Evolutionary conservation across 2,888 invertebrate genomes (phyloP), one percentile per base, ranked within the genome.

Genomic region (Branchellion lobata): DNA sequence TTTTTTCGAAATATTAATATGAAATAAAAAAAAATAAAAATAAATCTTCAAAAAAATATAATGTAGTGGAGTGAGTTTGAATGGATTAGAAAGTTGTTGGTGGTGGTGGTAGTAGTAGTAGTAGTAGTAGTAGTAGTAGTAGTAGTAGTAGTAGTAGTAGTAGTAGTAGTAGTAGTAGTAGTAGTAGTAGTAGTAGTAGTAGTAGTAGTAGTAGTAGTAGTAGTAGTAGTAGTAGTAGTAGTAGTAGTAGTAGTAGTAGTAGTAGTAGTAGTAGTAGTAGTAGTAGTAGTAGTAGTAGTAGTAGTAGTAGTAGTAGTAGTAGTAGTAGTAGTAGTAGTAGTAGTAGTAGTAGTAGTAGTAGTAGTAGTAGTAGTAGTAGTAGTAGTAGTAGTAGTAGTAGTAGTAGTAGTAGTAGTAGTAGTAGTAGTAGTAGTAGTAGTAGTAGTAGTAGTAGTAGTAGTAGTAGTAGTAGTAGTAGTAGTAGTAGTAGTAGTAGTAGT

Each of bases 121-220:
- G 53, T n/a, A 51, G 53, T 51, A 21, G 53, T n/a, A 51, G 53
- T 51, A 21, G 53, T n/a, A 51, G 53, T 51, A 51, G 53, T 51
- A 51, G 53, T 51, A 51, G 53, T 51, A 51, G 53, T 51, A 51
- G 53, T 51, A 51, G 53, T 51, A 51, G 53, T 51, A 51, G 53
- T 51, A 51, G 53, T 51, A 51, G 53, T 51, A 51, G 53, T 51
- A 51, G 53, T 51, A 51, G 53, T 51, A 51, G 53, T 51, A 51
- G 53, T 51, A 51, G 53, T 51, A 51, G 53, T 51, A 51, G 53
- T 51, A 51, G 53, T 51, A 51, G 53, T 51, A 51, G 53, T 51
- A 51, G 53, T 51, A 51, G 53, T 51, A 51, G 53, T 51, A 51
- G 53, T 51, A 51, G 53, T 51, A 51, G 53, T 51, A 51, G 53